Conservation (phyloP, 2,888 invertebrate species). For the Drosophila sordidula region DNA sequence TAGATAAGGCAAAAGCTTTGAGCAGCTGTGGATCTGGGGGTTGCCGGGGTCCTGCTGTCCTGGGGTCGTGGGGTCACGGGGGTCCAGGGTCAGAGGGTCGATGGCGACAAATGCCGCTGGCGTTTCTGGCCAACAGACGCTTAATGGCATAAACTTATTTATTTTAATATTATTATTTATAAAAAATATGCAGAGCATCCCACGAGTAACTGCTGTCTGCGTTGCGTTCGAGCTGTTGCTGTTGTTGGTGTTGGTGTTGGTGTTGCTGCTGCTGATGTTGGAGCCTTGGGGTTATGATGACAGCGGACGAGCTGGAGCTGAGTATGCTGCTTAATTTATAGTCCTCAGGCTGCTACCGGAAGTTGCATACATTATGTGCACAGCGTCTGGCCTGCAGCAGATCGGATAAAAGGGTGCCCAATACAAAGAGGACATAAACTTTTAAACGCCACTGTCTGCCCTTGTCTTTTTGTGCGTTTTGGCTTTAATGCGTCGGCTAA, state of each 20-base stretch:
- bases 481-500: constrained; percentile 69
- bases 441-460: constrained; percentile 64
- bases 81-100: constrained; percentile 25
- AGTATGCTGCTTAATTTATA: constrained; percentile 67
- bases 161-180: constrained; percentile 76
- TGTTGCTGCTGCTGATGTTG: constrained; percentile 21
- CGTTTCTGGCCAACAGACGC: constrained; percentile 57
- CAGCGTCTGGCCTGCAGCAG: constrained; percentile 31
- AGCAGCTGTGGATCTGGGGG: constrained; percentile 26
- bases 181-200: constrained; percentile 63
- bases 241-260: constrained; percentile 10
- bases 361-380: constrained; percentile 71
- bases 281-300: constrained; percentile 50
- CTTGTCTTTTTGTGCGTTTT: constrained; percentile 40
- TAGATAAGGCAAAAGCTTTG: constrained; percentile 50
- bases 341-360: constrained; percentile 67
- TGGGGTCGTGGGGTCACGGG: neutral
- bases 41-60: constrained; percentile 3
- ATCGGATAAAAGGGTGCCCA: constrained; percentile 52
- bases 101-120: constrained; percentile 60
- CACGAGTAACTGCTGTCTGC: constrained; percentile 29
- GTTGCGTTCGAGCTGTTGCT: constrained; percentile 8
- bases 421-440: constrained; percentile 63
- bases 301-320: constrained; percentile 48
- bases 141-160: constrained; percentile 74